A percentile compares a stretch with the other conserved stretches of the same genome.
Evolutionary conservation across 2,888 invertebrate genomes (phyloP).

Genomic region (Acleris literana): DNA sequence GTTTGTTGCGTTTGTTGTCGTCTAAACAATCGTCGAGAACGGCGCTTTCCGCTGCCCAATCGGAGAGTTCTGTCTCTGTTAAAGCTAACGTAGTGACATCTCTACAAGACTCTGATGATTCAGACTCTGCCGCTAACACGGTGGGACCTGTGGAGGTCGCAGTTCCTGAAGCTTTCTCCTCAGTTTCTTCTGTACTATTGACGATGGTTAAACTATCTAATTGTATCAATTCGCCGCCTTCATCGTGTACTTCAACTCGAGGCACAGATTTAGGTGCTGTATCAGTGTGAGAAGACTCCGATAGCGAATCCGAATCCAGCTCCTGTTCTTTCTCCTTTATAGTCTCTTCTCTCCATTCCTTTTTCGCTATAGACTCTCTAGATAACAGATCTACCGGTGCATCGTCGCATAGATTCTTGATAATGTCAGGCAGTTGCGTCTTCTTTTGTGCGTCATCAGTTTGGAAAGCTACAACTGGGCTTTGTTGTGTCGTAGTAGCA

Average conservation of each 20-base stretch:
- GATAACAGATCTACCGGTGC: slow-evolving; percentile 72
- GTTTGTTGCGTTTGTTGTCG: slow-evolving; percentile 66
- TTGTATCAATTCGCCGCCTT: slow-evolving; percentile 86
- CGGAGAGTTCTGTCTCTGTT: slow-evolving; percentile 94
- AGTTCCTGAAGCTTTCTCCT: slow-evolving; percentile 59
- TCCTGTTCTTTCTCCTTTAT: slow-evolving; percentile 65
- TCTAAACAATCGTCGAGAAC: slow-evolving; percentile 89
- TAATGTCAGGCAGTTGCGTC: slow-evolving; percentile 85
- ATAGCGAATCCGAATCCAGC: slow-evolving; percentile 85
- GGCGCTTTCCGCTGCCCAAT: slow-evolving; percentile 93
- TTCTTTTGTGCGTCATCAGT: slow-evolving; percentile 62
- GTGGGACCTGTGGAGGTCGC: slow-evolving; percentile 70
- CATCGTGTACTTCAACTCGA: slow-evolving; percentile 88
- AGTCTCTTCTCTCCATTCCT: slow-evolving; percentile 78
- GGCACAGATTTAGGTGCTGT: slow-evolving; percentile 83
- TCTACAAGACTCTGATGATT: slow-evolving; percentile 87
- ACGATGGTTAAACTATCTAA: slow-evolving; percentile 84
- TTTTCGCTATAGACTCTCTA: slow-evolving; percentile 56
- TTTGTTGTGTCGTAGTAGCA: slow-evolving; percentile 72
- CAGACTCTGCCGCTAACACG: slow-evolving; percentile 69
- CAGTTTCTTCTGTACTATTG: slow-evolving; percentile 56
- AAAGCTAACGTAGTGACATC: slow-evolving; percentile 88
- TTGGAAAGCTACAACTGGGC: slow-evolving; percentile 58
- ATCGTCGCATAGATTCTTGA: slow-evolving; percentile 72
- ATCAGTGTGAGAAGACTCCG: slow-evolving; percentile 70